Conservation (phyloP, 2,113 vertebrate genomes). For the Chlamydotis undulata region DNA sequence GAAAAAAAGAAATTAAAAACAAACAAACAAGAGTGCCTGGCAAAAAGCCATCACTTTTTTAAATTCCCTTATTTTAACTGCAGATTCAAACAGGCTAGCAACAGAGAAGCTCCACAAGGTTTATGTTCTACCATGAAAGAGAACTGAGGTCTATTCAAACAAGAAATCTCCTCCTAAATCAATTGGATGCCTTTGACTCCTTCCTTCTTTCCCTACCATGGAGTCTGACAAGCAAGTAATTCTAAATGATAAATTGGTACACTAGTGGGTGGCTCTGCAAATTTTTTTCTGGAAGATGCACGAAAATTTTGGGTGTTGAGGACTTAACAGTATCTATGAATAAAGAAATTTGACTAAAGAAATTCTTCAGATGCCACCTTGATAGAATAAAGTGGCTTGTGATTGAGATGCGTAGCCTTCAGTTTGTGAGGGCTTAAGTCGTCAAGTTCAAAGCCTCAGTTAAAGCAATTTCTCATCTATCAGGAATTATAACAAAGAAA, state of each 20-base stretch:
- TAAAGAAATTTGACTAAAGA: background rate
- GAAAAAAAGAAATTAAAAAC: background rate
- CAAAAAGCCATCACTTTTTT: background rate
- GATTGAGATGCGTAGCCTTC: rapidly evolving
- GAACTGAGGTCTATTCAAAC: background rate
- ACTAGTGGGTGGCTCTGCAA: background rate
- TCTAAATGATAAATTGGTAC: background rate
- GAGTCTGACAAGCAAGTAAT: background rate
- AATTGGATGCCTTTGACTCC: background rate
- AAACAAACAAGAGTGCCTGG: background rate
- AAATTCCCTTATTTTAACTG: background rate
- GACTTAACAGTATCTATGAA: background rate
- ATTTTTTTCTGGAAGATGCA: background rate
- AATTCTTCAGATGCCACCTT: background rate
- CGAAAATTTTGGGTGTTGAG: background rate
- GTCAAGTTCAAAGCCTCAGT: background rate
- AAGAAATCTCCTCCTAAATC: background rate
- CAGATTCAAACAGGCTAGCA: background rate
- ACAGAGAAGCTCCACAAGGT: background rate
- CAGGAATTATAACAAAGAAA: background rate
- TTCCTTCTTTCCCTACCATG: background rate
- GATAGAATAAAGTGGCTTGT: background rate
- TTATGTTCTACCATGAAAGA: background rate
- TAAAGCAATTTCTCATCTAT: background rate
- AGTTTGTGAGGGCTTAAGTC: background rate